These are phyloP conservation scores for Catharus bicknelli DNA, from an alignment of 2,113 vertebrate species.

Conservation along the genomic window DNA sequence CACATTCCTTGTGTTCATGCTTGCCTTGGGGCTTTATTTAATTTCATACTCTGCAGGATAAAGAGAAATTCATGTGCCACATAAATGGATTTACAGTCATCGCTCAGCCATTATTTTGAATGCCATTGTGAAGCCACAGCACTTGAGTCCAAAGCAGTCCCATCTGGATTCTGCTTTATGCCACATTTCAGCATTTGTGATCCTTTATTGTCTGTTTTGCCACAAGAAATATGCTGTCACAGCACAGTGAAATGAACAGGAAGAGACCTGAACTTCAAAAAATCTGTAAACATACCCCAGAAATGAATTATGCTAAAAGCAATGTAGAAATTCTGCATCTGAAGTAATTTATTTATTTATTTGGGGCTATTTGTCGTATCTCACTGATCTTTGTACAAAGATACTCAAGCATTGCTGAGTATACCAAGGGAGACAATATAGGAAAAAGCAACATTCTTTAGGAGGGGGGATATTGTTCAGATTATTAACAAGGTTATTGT, in stretches of 20 bases:
- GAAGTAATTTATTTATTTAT: background rate
- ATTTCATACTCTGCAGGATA: background rate
- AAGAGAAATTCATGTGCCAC: background rate
- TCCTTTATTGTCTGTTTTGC: background rate
- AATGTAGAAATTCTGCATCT: background rate
- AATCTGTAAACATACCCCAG: background rate
- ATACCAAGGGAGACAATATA: background rate
- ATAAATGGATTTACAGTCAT: background rate
- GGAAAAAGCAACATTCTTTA: background rate
- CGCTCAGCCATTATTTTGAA: background rate
- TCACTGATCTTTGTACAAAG: background rate
- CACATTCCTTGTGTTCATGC: fast-evolving
- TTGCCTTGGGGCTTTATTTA: background rate
- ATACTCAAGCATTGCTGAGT: background rate
- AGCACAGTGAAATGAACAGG: background rate
- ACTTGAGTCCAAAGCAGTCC: background rate
- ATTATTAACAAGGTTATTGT: background rate
- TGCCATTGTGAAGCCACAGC: background rate
- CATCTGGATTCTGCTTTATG: background rate
- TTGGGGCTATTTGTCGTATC: background rate
- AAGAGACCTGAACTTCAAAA: background rate
- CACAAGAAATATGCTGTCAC: background rate
- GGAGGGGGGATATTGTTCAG: background rate
- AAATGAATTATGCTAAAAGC: background rate
- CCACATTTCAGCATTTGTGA: background rate